Base-by-base conservation (phyloP, 2,888 invertebrate species). In the Cylindroiulus punctatus region DNA sequence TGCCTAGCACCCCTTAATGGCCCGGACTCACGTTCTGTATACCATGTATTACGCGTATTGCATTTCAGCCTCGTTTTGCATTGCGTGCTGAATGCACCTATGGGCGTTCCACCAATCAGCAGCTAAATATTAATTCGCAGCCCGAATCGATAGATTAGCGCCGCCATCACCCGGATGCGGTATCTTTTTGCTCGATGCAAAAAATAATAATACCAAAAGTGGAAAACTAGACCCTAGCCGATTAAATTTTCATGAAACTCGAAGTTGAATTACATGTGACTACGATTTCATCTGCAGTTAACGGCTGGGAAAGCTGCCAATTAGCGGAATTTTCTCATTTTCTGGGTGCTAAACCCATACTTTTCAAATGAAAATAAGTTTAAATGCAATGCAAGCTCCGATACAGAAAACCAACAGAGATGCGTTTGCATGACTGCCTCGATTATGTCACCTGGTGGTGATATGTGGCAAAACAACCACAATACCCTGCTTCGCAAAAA, bases 221-320 rank as follows among this genome's bases (percentile, higher is more conserved):
- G 47, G 14, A 57, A 57, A 57, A 57, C n/a, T 57, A n/a, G 57
- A 57, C 22, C 3, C 8, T 2, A 57, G 57, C n/a, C n/a, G 57
- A 57, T 57, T 57, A 57, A 57, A 57, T n/a, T 57, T 57, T 57
- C 57, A 57, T 57, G 57, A 19, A 57, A 57, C n/a, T 57, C n/a
- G 4, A 57, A n/a, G 22, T 47, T 47, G 14, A 47, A 47, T 2
- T 14, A 14, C n/a, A 19, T n/a, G 22, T 52, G 47, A 8, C 47
- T 52, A 17, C 17, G 57, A n/a, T n/a, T 57, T 19, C n/a, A 19
- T n/a, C 3, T n/a, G 57, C 22, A n/a, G n/a, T 57, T 57, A n/a
- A 47, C 47, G 17, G 2, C 17, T 47, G 5, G n/a, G 22, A 57
- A n/a, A 14, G 57, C 57, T 57, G 4, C 57, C 22, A 57, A 57